A percentile compares a stretch with the other conserved stretches of the same genome.
Evolutionary conservation across 2,797 vertebrate species (phyloP).

Genomic region (Oreochromis mossambicus): DNA sequence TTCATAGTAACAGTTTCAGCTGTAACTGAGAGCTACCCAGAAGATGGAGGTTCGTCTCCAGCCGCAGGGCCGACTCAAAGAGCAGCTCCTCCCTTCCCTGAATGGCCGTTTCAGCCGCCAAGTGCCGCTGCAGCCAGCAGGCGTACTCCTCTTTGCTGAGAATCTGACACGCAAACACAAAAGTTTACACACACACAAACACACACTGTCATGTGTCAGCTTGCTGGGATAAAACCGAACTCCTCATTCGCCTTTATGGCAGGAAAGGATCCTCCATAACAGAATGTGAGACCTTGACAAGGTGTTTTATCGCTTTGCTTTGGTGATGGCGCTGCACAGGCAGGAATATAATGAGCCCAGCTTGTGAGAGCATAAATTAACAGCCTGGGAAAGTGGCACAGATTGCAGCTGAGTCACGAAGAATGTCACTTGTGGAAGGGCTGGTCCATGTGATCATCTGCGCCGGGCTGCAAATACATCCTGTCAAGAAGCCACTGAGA

Average conservation of each 20-base stretch:
- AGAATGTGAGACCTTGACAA: conserved; percentile 45
- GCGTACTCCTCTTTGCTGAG: conserved; percentile 91
- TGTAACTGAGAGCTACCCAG: conserved; percentile 76
- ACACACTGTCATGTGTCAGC: neutral
- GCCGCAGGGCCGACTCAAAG: conserved; percentile 86
- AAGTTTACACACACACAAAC: neutral
- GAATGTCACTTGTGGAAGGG: conserved; percentile 49
- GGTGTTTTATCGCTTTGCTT: conserved; percentile 42
- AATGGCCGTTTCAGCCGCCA: conserved; percentile 90
- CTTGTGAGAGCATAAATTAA: conserved; percentile 61
- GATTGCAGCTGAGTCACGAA: conserved; percentile 65
- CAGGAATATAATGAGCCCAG: conserved; percentile 39
- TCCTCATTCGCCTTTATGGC: neutral
- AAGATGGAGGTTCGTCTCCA: conserved; percentile 94
- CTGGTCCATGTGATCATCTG: conserved; percentile 46
- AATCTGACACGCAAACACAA: conserved; percentile 69
- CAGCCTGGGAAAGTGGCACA: conserved; percentile 58
- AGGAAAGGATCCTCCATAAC: conserved; percentile 5
- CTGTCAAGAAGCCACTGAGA: conserved; percentile 18
- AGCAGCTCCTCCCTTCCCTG: conserved; percentile 91
- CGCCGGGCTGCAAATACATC: conserved; percentile 18
- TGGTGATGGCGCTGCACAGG: conserved; percentile 18
- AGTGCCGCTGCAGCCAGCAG: conserved; percentile 88
- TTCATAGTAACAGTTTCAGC: neutral
- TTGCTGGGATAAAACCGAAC: neutral